These are phyloP conservation scores for Thomomys bottae DNA, from an alignment of 2,113 vertebrate species.

Conservation along the genomic window DNA sequence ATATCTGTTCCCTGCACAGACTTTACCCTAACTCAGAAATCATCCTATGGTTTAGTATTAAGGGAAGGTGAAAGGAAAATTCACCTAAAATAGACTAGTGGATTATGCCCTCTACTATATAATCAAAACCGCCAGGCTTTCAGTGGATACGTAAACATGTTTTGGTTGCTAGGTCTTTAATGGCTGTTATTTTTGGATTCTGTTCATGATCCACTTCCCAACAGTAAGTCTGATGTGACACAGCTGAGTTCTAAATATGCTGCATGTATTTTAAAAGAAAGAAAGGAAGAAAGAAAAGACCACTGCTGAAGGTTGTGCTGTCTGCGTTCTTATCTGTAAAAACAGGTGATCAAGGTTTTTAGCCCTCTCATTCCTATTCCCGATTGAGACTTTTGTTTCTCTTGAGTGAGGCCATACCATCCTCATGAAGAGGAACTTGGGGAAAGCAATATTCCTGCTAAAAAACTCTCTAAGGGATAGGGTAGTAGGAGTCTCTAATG, in stretches of 20 bases:
- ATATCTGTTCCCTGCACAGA: conserved; percentile 1
- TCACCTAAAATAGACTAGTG: conserved; percentile 73
- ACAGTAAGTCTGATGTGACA: conserved; percentile 76
- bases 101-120: conserved; percentile 56
- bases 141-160: conserved; percentile 84
- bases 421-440: conserved; percentile 1
- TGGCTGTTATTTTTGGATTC: conserved; percentile 86
- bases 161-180: conserved; percentile 88
- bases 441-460: conserved; percentile 51
- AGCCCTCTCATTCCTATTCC: background rate
- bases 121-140: conserved; percentile 67
- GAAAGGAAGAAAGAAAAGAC: conserved; percentile 46
- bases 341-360: conserved; percentile 73
- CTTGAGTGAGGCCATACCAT: conserved; percentile 26
- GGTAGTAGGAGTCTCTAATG: background rate
- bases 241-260: conserved; percentile 83
- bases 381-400: conserved; percentile 41
- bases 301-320: conserved; percentile 66
- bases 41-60: conserved; percentile 34
- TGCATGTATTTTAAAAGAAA: conserved; percentile 42
- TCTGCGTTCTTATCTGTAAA: conserved; percentile 53
- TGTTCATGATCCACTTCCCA: conserved; percentile 79
- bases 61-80: conserved; percentile 63
- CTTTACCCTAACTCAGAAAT: conserved; percentile 54
- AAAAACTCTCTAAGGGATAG: conserved; percentile 7